Percentiles rank a stretch among this genome's conserved stretches.
phyloP scores from a whole-genome alignment of 2,113 vertebrate species.

The Grus americana region DNA sequence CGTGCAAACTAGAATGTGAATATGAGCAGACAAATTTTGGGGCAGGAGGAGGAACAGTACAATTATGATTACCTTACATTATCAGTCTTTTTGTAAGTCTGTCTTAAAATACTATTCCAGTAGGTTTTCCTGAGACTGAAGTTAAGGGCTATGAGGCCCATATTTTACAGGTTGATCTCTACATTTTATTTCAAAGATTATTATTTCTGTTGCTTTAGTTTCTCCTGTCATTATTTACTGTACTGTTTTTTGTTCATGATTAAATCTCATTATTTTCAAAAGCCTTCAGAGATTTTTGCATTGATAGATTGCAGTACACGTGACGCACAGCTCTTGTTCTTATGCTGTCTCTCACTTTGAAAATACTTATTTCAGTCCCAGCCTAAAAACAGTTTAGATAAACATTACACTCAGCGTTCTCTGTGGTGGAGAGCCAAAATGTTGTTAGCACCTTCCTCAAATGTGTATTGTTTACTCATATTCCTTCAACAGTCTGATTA shows the following conservation, averaged over 20 bases:
- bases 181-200: background rate
- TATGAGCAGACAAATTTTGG: background rate
- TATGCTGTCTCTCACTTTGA: background rate
- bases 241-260: background rate
- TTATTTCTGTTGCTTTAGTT: background rate
- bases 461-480: background rate
- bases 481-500: background rate
- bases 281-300: background rate
- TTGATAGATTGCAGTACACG: background rate
- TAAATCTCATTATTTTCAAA: background rate
- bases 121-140: background rate
- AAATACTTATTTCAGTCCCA: background rate
- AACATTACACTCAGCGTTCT: fast-evolving
- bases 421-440: background rate
- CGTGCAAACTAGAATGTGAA: background rate
- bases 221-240: background rate
- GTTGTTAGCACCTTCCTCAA: background rate
- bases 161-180: background rate
- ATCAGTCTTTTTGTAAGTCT: background rate
- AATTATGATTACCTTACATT: background rate
- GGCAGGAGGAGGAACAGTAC: background rate
- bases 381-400: background rate
- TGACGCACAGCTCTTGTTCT: background rate
- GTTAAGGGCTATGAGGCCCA: background rate
- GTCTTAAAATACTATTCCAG: background rate